A percentile compares a stretch with the other conserved stretches of the same genome.
phyloP scores from a whole-genome alignment of 2,888 invertebrate species.

The Eristalis tenax region DNA sequence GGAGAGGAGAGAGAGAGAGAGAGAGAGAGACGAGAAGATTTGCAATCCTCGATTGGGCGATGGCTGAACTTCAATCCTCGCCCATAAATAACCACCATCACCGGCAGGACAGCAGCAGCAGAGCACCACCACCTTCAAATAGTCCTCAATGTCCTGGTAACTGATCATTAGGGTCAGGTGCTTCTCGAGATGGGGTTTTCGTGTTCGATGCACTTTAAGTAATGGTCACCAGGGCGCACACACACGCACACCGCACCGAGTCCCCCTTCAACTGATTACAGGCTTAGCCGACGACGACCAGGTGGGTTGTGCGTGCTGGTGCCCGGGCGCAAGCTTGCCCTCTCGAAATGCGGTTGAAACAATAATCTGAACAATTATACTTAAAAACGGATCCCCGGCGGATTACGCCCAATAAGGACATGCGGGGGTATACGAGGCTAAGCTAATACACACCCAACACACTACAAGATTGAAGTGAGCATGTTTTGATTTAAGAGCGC shows the following conservation, averaged over 20 bases:
- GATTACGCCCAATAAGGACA: constrained; percentile 48
- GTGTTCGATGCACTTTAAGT: constrained; percentile 65
- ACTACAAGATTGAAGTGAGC: constrained; percentile 35
- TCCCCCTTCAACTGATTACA: constrained; percentile 51
- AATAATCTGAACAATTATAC: constrained; percentile 69
- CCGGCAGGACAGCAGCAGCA: not conserved
- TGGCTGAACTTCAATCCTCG: constrained; percentile 55
- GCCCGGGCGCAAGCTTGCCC: not conserved
- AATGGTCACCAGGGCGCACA: constrained; percentile 35
- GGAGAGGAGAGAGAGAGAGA: constrained; percentile 16
- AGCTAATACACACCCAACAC: not conserved
- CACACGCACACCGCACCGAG: not conserved
- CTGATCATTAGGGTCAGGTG: constrained; percentile 50
- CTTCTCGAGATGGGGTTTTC: constrained; percentile 50
- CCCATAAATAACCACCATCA: constrained; percentile 58
- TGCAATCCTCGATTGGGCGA: constrained; percentile 51
- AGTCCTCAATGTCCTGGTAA: constrained; percentile 3
- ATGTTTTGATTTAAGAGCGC: constrained; percentile 56
- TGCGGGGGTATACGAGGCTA: not conserved
- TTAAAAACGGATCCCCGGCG: constrained; percentile 62
- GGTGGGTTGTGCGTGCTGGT: not conserved
- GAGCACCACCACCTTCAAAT: not conserved
- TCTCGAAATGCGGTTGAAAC: constrained; percentile 47
- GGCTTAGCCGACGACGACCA: not conserved
- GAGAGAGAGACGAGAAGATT: constrained; percentile 31